Conservation (phyloP, 2,113 vertebrate species). For the rabbit (Oryctolagus cuniculus) region mOryCun1.1 NC_091453.1:111681501-111682000, state of each 20-base stretch:
- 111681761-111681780: constrained; percentile 76
- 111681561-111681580: constrained; percentile 65
- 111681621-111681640: constrained; percentile 9
- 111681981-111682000: constrained; percentile 19
- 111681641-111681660: constrained; percentile 54
- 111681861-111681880: constrained; percentile 50
- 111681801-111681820: constrained; percentile 59
- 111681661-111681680: constrained; percentile 61
- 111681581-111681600: constrained; percentile 48
- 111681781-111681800: constrained; percentile 69
- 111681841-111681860: constrained; percentile 56
- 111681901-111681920: constrained; percentile 30
- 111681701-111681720: neutral
- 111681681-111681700: constrained; percentile 46
- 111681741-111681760: constrained; percentile 74
- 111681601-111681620: constrained; percentile 43
- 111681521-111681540: constrained; percentile 51
- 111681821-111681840: constrained; percentile 63
- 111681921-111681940: neutral
- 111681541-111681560: constrained; percentile 60
- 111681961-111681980: neutral
- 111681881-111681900: constrained; percentile 55
- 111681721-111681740: constrained; percentile 60
- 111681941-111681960: neutral
- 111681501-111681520: neutral